phyloP scores from a whole-genome alignment of 2,888 invertebrate species.

The Psylliodes chrysocephalus region DNA sequence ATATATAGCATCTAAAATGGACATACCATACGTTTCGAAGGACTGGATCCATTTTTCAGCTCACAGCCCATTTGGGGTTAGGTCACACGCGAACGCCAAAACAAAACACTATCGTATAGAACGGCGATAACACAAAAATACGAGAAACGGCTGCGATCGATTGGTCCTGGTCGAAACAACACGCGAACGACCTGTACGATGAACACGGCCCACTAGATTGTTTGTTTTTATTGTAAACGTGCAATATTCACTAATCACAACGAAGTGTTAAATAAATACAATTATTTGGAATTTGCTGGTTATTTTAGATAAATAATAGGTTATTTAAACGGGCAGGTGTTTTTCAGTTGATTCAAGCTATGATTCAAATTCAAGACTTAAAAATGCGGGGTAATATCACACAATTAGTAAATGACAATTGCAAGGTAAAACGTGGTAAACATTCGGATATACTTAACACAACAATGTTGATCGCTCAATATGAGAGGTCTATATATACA shows the following conservation, averaged over 20 bases:
- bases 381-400: too few relatives aligned
- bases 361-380: too few relatives aligned
- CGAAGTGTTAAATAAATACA: neutral
- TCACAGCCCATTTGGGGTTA: constrained; percentile 45
- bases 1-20: constrained; percentile 1
- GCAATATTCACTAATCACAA: neutral
- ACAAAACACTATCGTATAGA: neutral
- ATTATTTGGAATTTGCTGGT: too few relatives aligned
- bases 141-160: neutral
- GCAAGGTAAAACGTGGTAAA: too few relatives aligned
- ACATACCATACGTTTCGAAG: constrained; percentile 32
- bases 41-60: constrained; percentile 40
- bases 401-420: too few relatives aligned
- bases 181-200: neutral
- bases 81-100: constrained; percentile 1
- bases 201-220: neutral
- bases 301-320: too few relatives aligned
- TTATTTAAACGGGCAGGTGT: too few relatives aligned
- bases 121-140: neutral
- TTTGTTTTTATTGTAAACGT: neutral
- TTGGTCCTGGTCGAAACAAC: neutral
- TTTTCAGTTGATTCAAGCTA: too few relatives aligned
- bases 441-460: too few relatives aligned
- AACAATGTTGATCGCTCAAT: too few relatives aligned
- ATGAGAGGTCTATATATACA: too few relatives aligned